Conservation (phyloP, 2,797 vertebrate species). For the Notamacropus eugenii region DNA sequence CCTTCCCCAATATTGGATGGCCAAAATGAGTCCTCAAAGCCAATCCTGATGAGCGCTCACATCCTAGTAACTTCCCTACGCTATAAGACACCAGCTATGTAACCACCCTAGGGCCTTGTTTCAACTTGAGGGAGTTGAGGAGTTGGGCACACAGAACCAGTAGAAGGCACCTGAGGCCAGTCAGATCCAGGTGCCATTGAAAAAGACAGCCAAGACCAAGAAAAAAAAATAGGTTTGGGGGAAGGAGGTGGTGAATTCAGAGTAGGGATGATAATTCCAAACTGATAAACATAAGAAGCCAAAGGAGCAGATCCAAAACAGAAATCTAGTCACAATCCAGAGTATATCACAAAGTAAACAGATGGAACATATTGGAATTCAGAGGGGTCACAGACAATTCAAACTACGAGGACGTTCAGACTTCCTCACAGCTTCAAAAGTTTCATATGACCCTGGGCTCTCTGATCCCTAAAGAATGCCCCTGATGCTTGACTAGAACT, state of each 20-base stretch:
- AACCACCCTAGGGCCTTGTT: background rate
- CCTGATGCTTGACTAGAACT: background rate
- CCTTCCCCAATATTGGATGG: background rate
- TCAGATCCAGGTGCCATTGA: background rate
- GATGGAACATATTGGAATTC: background rate
- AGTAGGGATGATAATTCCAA: background rate
- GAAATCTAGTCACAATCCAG: background rate
- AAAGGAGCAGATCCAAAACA: background rate
- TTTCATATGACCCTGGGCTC: background rate
- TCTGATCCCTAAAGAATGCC: background rate
- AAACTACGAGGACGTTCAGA: background rate
- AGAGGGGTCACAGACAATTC: background rate
- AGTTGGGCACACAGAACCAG: background rate
- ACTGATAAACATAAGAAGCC: background rate
- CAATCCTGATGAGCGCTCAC: background rate
- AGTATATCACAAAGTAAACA: background rate
- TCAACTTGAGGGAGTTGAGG: background rate
- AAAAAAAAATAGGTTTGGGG: background rate
- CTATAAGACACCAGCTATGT: background rate
- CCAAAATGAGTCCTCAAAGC: background rate
- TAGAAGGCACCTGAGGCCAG: background rate
- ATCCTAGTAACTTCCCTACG: background rate
- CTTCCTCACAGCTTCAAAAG: background rate
- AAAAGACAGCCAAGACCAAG: background rate
- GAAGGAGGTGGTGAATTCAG: background rate